Evolutionary conservation across 2,113 vertebrate genomes (phyloP).

Genomic region (Tiliqua scincoides): DNA sequence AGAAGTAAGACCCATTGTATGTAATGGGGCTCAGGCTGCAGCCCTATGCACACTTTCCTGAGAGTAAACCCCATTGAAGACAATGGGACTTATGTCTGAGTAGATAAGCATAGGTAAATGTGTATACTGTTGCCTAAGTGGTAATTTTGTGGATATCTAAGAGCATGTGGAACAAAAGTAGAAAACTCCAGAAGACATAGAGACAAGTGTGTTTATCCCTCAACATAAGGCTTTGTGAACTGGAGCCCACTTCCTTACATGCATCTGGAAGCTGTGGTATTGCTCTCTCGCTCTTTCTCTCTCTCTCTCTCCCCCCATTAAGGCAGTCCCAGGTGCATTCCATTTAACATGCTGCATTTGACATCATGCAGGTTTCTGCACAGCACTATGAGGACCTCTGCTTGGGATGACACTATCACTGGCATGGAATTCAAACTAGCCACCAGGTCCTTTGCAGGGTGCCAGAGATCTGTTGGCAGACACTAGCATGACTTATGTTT

Average conservation of each 20-base stretch:
- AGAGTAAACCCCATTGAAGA: no score
- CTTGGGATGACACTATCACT: slow-evolving; percentile 66
- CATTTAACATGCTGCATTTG: background rate
- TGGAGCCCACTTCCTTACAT: background rate
- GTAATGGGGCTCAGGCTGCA: no score
- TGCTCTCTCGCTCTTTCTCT: background rate
- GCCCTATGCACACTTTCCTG: no score
- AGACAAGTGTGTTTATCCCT: no score
- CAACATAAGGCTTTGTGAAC: background rate
- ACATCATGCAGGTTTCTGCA: slow-evolving; percentile 55
- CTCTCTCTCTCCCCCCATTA: slow-evolving; percentile 39
- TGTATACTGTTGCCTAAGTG: no score
- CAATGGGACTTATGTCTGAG: no score
- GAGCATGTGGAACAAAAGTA: background rate
- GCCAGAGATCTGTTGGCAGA: slow-evolving; percentile 64
- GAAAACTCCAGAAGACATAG: no score
- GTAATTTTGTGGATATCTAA: background rate
- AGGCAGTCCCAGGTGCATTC: slow-evolving; percentile 19
- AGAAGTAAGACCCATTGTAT: no score
- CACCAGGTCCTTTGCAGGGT: slow-evolving; percentile 44
- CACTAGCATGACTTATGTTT: slow-evolving; percentile 50
- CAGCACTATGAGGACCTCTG: slow-evolving; percentile 40
- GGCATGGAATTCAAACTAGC: slow-evolving; percentile 65
- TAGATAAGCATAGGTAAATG: no score
- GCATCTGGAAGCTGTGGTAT: background rate